Base-by-base conservation (phyloP, 2,888 invertebrate species). In the Eucriotettix oculatus region DNA sequence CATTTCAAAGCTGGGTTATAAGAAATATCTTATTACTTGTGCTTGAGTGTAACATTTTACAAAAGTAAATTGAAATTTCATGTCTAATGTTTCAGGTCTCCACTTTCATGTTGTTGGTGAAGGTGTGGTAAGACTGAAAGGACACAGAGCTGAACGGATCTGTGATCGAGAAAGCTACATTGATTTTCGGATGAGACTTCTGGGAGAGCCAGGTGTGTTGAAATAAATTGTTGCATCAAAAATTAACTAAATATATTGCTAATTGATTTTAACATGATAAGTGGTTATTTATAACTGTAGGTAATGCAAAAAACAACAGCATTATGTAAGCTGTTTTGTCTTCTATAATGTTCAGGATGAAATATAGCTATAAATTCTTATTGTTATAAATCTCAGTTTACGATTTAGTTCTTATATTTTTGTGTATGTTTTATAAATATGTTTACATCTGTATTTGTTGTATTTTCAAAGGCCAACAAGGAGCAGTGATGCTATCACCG, bases 41-140 rank as follows among this genome's bases (percentile, higher is more conserved):
- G 29, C 7, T 2, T 29, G 29, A 2, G 7, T 7, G 29, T 29
- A 29, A 29, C 7, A 29, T 29, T 29, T 29, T 7, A 29, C 7
- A 29, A 7, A 29, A 5, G 3, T 29, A 29, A 29, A 29, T 29
- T 29, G 2, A 7, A 29, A 29, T 29, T 29, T 29, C 7, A n/a
- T 29, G 29, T 2, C 29, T 29, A n/a, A 60, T 66, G 64, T 78
- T 75, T 62, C 76, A 85, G 94, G 94, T 64, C 77, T 94, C 59
- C 93, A 92, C 75, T 93, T 94, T 73, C 93, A 93, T 78, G 93
- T 94, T 52, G 87, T 94, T 63, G 94, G 94, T 12, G 94, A 94
- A 76, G 93, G 93, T 62, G 91, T 94, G 58, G 93, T 94, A n/a
- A 79, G 90, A 62, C 84, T 92, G 42, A 82, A 87, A 52, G 87